phyloP scores from a whole-genome alignment of 1,140 invertebrate genomes.

The Drosophila chauvacae region DNA sequence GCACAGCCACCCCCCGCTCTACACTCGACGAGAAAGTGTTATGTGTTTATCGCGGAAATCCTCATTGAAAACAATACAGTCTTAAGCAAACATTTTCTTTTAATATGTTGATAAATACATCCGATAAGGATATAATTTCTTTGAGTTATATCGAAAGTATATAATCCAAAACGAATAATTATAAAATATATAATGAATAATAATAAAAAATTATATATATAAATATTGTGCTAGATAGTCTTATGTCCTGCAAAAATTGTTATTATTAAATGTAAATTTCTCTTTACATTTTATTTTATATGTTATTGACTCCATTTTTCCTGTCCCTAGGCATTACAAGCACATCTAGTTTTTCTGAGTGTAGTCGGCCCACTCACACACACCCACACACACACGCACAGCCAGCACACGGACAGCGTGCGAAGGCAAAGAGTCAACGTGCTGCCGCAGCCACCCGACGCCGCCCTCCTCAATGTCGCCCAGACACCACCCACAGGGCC shows the following conservation, averaged over 20 bases:
- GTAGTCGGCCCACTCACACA: not conserved
- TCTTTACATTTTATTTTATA: no score
- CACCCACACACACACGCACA: not conserved
- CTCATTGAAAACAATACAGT: not conserved
- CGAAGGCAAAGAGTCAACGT: constrained; percentile 10
- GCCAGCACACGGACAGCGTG: not conserved
- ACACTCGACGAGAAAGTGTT: not conserved
- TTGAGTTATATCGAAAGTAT: no score
- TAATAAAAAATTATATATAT: not conserved
- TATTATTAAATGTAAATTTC: not conserved
- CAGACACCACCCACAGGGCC: constrained; percentile 4
- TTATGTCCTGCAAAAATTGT: not conserved
- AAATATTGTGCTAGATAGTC: not conserved
- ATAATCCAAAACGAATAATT: not conserved
- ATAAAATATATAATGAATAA: not conserved
- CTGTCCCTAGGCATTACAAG: not conserved
- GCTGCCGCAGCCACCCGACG: not conserved
- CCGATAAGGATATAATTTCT: not conserved
- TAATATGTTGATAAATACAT: not conserved
- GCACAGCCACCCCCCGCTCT: not conserved
- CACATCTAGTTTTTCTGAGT: not conserved
- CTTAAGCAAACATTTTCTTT: not conserved
- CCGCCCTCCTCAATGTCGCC: not conserved
- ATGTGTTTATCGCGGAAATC: not conserved
- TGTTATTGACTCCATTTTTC: no score